Base-by-base conservation (phyloP, 2,888 invertebrate genomes). In the Caradrina kadenii region DNA sequence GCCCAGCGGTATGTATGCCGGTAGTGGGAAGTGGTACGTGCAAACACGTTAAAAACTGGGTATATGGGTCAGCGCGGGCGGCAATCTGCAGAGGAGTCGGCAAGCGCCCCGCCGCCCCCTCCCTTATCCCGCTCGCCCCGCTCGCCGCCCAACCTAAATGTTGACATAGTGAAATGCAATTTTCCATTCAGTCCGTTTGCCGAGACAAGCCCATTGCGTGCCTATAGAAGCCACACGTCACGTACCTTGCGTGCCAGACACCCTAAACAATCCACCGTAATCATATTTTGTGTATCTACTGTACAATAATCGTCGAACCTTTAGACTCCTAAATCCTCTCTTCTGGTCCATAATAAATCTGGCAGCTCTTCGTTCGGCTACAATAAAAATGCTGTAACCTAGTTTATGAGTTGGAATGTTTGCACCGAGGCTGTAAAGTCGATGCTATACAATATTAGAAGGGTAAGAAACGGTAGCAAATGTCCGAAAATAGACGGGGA, bases 111-210 rank as follows among this genome's bases (percentile, higher is more conserved):
- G 58, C 52, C 39, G 10, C n/a, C 15, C 1, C 1, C 10, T 21
- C 48, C 19, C 21, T 10, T 13, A 13, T n/a, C 45, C 26, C 10
- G n/a, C 10, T n/a, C 52, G 31, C 15, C n/a, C 17, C 1, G 1
- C 10, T 26, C 48, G 11, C 26, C 10, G n/a, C 13, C 21, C 50
- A 0, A 68, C 66, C 73, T 62, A 70, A 71, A 79, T 76, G 82
- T 84, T 84, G 83, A 85, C 85, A 85, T 84, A 84, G 83, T 86
- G 76, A 86, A 88, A 87, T 88, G 85, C 87, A 88, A 88, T 89
- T 89, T 88, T 85, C 83, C 84, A 85, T 65, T 82, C 63, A 75
- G 70, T 63, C 70, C 69, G 61, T 66, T 67, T 71, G 54, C 66
- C 53, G 66, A 45, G 64, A 63, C 65, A 35, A 61, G 76, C 73